Base-by-base conservation (phyloP, 1,140 invertebrate genomes). In the Nomia melanderi region DNA sequence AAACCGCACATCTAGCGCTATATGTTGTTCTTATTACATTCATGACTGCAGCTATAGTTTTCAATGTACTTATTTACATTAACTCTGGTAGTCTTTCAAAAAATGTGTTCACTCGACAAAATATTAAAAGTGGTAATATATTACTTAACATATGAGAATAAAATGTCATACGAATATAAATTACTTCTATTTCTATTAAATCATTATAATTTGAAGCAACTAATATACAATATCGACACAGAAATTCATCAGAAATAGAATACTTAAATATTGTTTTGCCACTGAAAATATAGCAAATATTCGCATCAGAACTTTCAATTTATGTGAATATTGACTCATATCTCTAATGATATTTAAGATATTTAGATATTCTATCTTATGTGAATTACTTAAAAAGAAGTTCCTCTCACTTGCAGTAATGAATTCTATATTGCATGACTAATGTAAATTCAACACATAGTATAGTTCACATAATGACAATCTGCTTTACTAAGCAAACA, bases 1-100 rank as follows among this genome's bases (percentile, higher is more conserved):
- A 67, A 73, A 83, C 53, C 25, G 57, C 76, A 84, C 67, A 80
- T 80, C 36, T 83, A 83, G 63, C 69, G 39, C 69, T 84, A 50
- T 76, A 69, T 84, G 82, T 83, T 65, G 56, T 63, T 84, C 75
- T 67, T 44, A 77, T 76, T 83, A 84, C 36, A 79, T 77, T 79
- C 78, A 70, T 84, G 64, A 78, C 82, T 84, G 82, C 73, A 62
- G 72, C 44, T 77, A 70, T 64, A 69, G 56, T 76, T 79, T 77
- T 69, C 72, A 70, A 11, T 64, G 12, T 80, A 57, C 54, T 83
- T 56, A 59, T 41, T 27, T 73, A 20, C 25, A 69, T 1, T 36
- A 78, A 65, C n/a, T 72, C 72, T 62, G n/a, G 53, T 81, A 81
- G 41, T 25, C 7, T 73, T 69, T 44, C 14, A 53, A 56, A 67